Base-by-base conservation (phyloP, 2,797 vertebrate genomes). In the Sebastes nivosus region DNA sequence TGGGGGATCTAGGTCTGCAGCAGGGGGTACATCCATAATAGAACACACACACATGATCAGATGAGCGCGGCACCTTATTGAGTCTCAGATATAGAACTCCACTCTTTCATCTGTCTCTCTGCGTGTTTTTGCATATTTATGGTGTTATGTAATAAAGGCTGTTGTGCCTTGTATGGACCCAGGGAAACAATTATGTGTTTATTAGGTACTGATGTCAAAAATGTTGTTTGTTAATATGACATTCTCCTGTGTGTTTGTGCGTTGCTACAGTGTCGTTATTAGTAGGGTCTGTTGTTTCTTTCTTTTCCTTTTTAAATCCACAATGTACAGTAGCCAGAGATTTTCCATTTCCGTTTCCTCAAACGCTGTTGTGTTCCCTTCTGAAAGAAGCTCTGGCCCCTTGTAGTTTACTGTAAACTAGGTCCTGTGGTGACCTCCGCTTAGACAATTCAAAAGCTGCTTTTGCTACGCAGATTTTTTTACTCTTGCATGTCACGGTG, bases 21-120 rank as follows among this genome's bases (percentile, higher is more conserved):
- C 89, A 81, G 87, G 92, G 81, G 77, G 86, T 71, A 55, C 85
- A 93, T 94, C 85, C 77, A 92, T 92, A 90, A 94, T 88, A 85
- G 87, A 95, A 91, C 84, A 90, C 81, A 88, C 20, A 54, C 81
- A 67, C 59, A 76, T 67, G 81, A 93, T 92, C 82, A 92, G 82
- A 92, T 84, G 73, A 84, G 73, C 63, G 25, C 2, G 14, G 58
- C 52, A 78, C 66, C 78, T 86, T 81, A 85, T 80, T 80, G 64
- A 81, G 60, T 77, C 27, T 50, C 30, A 78, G 67, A 78, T 55
- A 50, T 50, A 70, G 78, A 72, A 57, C 71, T 68, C 13, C 65
- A 38, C 38, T 75, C 29, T 84, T 46, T 64, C 60, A 36, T 77
- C 38, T 16, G 7, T 81, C 32, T 36, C 24, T 34, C n/a, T 11